Evolutionary conservation across 2,113 vertebrate genomes (phyloP).

Genomic region (Ariopsis seemanni): DNA sequence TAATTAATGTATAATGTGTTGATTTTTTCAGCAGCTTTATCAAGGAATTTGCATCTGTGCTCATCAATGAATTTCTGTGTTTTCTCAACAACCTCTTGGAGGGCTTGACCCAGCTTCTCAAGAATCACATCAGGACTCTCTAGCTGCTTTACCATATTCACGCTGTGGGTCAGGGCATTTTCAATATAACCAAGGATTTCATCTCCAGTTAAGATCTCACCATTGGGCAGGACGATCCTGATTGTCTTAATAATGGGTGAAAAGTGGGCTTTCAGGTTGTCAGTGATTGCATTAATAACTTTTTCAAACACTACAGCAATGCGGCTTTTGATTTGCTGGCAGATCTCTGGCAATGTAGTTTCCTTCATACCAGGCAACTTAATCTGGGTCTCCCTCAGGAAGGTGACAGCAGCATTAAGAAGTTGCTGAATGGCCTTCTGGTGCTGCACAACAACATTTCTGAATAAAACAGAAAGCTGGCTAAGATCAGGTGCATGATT

Average conservation of each 20-base stretch:
- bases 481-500: slow-evolving; percentile 65
- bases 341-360: slow-evolving; percentile 77
- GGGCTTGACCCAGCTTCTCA: slow-evolving; percentile 63
- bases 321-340: slow-evolving; percentile 60
- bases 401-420: slow-evolving; percentile 72
- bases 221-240: slow-evolving; percentile 66
- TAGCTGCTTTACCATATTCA: slow-evolving; percentile 62
- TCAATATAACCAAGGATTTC: slow-evolving; percentile 66
- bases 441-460: slow-evolving; percentile 67
- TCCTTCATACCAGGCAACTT: slow-evolving; percentile 73
- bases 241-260: slow-evolving; percentile 69
- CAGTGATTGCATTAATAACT: slow-evolving; percentile 54
- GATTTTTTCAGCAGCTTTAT: slow-evolving; percentile 62
- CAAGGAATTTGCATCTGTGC: slow-evolving; percentile 72
- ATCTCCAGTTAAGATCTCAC: slow-evolving; percentile 62
- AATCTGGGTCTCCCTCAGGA: slow-evolving; percentile 77
- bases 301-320: slow-evolving; percentile 59
- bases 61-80: slow-evolving; percentile 69
- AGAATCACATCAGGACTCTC: slow-evolving; percentile 73
- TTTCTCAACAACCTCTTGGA: slow-evolving; percentile 68
- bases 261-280: slow-evolving; percentile 63
- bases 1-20: slow-evolving; percentile 62
- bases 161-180: slow-evolving; percentile 56
- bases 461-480: slow-evolving; percentile 68
- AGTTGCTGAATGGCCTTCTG: slow-evolving; percentile 67